Percentiles rank a stretch among this genome's conserved stretches.
These are phyloP conservation scores for Erpobdella octoculata DNA, from an alignment of 2,888 invertebrate species.

Conservation along the genomic window DNA sequence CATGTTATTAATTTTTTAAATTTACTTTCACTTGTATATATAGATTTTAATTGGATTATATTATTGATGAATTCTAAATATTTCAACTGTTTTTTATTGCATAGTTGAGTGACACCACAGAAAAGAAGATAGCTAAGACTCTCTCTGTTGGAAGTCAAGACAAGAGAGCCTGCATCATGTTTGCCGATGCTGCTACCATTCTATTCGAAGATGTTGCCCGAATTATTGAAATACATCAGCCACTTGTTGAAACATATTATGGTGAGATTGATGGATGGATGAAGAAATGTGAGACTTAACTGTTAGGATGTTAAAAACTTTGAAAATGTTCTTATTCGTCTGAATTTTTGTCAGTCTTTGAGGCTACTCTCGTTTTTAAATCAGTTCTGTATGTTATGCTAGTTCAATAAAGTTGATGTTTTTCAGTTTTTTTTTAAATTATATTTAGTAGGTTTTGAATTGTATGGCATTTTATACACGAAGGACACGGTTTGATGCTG, in stretches of 20 bases:
- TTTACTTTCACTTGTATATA: no score
- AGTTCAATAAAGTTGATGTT: not conserved
- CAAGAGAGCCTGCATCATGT: conserved; percentile 68
- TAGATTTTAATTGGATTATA: no score
- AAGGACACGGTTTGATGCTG: conserved; percentile 65
- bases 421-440: not conserved
- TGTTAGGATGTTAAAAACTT: not conserved
- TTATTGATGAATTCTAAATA: no score
- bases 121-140: conserved; percentile 64
- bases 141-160: conserved; percentile 57
- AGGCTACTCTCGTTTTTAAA: not conserved
- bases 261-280: conserved; percentile 53
- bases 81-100: conserved; percentile 9
- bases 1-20: no score
- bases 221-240: conserved; percentile 76
- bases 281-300: not conserved
- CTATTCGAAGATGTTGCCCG: conserved; percentile 77
- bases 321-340: not conserved
- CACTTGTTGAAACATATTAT: conserved; percentile 79
- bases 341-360: not conserved
- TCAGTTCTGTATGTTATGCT: not conserved
- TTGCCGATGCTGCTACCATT: conserved; percentile 74
- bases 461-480: no score
- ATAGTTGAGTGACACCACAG: conserved; percentile 60
- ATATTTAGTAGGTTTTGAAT: no score